Evolutionary conservation across 2,797 vertebrate species (phyloP), one percentile per base, ranked within the genome.

Genomic region (Neostethus bicornis): DNA sequence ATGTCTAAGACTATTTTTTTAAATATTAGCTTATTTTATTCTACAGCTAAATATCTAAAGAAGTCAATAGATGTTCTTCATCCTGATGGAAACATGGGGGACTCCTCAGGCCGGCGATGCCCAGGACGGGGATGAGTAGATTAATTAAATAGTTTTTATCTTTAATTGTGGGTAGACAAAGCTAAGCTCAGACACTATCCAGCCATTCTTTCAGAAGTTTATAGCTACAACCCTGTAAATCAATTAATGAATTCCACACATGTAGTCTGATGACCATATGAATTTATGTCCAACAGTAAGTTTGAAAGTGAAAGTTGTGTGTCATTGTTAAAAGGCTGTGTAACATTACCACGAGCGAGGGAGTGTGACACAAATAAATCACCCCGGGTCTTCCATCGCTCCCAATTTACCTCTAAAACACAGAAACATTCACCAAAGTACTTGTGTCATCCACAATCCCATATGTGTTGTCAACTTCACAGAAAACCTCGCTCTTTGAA

Each of bases 401-500:
- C 19, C 45, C 11, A 16, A 6, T 4, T 16, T 38, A 16, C 38
- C 24, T 55, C 48, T 13, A 65, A 60, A 56, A 59, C 44, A 51
- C 20, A 16, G 11, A 41, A 61, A 31, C 23, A 38, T 43, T 28
- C n/a, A 29, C 26, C 17, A 8, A 42, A 35, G 41, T 35, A 48
- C 43, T 53, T 13, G 28, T 56, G 23, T 48, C 59, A 34, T 62
- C 51, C 44, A 20, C 39, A 34, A 63, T 75, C 66, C 65, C 59
- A 72, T 39, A 56, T 63, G 43, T 39, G 46, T 53, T 0, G 14
- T 41, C 24, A 38, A 12, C 51, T 56, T 63, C 41, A 43, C 35
- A 35, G 50, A 58, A 77, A 83, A 63, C 25, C 61, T 74, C 57
- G 61, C 21, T 57, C 25, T 61, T 79, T 45, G 67, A 76, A 74